phyloP scores from a whole-genome alignment of 1,140 invertebrate species.

The Stenopsyche tienmushanensis region DNA sequence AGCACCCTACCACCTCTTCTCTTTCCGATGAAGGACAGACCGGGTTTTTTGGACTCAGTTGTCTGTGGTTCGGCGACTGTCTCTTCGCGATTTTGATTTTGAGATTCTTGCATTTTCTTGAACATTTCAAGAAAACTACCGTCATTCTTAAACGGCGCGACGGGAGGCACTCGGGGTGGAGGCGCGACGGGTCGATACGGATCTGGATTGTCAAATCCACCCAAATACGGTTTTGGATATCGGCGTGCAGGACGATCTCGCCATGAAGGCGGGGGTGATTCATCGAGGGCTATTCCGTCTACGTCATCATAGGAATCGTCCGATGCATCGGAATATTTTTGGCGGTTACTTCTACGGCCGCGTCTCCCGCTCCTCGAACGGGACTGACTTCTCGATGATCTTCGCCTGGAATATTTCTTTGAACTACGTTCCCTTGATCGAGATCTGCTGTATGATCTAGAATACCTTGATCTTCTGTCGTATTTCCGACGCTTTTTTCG shows the following conservation, averaged over 20 bases:
- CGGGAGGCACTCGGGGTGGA: slow-evolving; percentile 44
- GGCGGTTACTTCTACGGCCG: neutral
- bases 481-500: neutral
- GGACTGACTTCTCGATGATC: neutral
- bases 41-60: slow-evolving; percentile 51
- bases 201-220: no score
- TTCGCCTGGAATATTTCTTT: slow-evolving; percentile 6
- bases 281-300: slow-evolving; percentile 13
- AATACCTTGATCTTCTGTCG: neutral
- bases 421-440: slow-evolving; percentile 6
- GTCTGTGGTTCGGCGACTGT: slow-evolving; percentile 45
- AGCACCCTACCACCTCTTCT: slow-evolving; percentile 81
- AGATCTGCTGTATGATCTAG: slow-evolving; percentile 2
- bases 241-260: neutral
- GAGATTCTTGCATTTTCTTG: slow-evolving; percentile 79
- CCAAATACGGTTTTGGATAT: slow-evolving; percentile 5
- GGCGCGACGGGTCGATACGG: no score
- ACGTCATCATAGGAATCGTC: slow-evolving; percentile 18
- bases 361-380: neutral
- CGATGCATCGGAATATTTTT: neutral
- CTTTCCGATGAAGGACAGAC: slow-evolving; percentile 73
- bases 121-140: slow-evolving; percentile 88
- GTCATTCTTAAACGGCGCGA: slow-evolving; percentile 64
- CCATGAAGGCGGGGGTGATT: slow-evolving; percentile 6
- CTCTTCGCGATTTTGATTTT: slow-evolving; percentile 51